phyloP scores from a whole-genome alignment of 2,888 invertebrate genomes.

The Spodoptera exigua region DNA sequence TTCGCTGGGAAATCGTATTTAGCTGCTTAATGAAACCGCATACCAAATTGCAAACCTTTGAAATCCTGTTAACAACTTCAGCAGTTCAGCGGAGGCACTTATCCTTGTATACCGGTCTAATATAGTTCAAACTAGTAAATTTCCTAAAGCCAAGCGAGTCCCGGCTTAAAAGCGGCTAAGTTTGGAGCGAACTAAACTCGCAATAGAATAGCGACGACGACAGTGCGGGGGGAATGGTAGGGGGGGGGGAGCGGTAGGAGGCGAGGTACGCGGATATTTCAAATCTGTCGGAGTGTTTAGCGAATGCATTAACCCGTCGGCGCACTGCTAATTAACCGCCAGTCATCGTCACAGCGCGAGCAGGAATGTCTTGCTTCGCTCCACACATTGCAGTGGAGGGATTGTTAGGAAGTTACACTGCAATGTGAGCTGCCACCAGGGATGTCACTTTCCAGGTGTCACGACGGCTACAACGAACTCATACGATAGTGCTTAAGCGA shows the following conservation, averaged over 20 bases:
- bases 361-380: not conserved
- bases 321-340: conserved; percentile 21
- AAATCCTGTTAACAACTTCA: conserved; percentile 65
- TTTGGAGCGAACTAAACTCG: conserved; percentile 57
- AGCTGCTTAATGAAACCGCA: conserved; percentile 53
- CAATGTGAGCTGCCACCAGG: no score
- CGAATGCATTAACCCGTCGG: conserved; percentile 47
- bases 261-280: conserved; percentile 52
- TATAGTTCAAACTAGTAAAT: conserved; percentile 61
- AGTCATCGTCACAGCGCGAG: not conserved
- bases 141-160: conserved; percentile 60
- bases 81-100: conserved; percentile 60
- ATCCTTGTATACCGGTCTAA: conserved; percentile 60
- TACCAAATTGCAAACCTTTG: conserved; percentile 62
- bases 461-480: no score
- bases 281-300: conserved; percentile 57
- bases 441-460: conserved; percentile 44
- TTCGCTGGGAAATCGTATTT: conserved; percentile 30
- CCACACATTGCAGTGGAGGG: not conserved
- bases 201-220: conserved; percentile 54
- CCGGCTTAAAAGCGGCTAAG: conserved; percentile 63
- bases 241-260: conserved; percentile 10
- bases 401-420: no score
- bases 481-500: no score
- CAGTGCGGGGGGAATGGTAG: conserved; percentile 10